Evolutionary conservation across 2,888 invertebrate species (phyloP).

Genomic region (Xestobium rufovillosum): DNA sequence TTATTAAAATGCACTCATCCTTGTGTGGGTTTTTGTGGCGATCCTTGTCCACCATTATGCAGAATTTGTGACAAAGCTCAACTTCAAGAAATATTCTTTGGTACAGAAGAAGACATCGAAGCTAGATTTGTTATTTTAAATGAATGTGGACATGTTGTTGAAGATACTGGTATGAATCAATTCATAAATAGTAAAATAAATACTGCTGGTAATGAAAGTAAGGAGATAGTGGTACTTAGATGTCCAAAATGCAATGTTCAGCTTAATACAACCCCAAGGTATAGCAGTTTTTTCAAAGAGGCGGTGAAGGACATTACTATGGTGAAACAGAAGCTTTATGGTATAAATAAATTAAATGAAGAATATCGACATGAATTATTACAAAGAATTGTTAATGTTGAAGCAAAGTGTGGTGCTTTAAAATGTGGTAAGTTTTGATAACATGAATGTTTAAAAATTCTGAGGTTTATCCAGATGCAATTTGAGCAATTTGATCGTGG

Average conservation of each 20-base stretch:
- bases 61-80: slow-evolving; percentile 48
- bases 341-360: slow-evolving; percentile 33
- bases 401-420: too few species aligned
- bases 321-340: slow-evolving; percentile 43
- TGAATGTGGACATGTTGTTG: slow-evolving; percentile 49
- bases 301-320: slow-evolving; percentile 42
- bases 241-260: slow-evolving; percentile 56
- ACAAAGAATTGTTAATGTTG: slow-evolving; percentile 6
- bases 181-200: slow-evolving; percentile 39
- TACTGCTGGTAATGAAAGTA: slow-evolving; percentile 26
- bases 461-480: too few species aligned
- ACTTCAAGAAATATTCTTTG: slow-evolving; percentile 43
- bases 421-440: too few species aligned
- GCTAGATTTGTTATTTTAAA: slow-evolving; percentile 49
- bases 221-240: slow-evolving; percentile 29
- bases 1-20: slow-evolving; percentile 49
- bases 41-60: slow-evolving; percentile 57
- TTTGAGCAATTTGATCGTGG: too few species aligned
- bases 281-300: slow-evolving; percentile 47
- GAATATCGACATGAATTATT: slow-evolving; percentile 22
- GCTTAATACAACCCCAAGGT: slow-evolving; percentile 51
- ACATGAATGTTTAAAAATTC: too few species aligned
- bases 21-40: slow-evolving; percentile 68
- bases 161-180: slow-evolving; percentile 44
- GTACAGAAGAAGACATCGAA: slow-evolving; percentile 48